Percentiles rank a stretch among this genome's conserved stretches.
phyloP scores from a whole-genome alignment of 2,888 invertebrate species.

The Drosophila quasianomalipes region DNA sequence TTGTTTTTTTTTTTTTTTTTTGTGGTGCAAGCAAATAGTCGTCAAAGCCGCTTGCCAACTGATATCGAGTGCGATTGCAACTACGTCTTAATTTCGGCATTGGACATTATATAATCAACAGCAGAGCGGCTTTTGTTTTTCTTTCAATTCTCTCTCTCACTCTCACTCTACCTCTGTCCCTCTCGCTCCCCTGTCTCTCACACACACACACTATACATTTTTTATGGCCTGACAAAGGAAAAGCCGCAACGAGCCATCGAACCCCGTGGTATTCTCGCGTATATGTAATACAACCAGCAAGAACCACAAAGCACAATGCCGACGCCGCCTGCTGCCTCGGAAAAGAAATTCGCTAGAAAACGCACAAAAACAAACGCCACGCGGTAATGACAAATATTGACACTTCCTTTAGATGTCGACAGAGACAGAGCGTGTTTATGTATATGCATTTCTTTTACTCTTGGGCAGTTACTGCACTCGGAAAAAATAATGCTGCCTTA shows the following conservation, averaged over 20 bases:
- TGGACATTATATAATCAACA: slow-evolving; percentile 65
- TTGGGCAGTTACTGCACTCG: background rate
- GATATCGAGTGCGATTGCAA: slow-evolving; percentile 55
- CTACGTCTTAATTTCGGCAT: slow-evolving; percentile 65
- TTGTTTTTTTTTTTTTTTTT: slow-evolving; percentile 15
- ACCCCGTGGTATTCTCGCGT: slow-evolving; percentile 18
- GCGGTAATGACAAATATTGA: slow-evolving; percentile 78
- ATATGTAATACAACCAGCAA: slow-evolving; percentile 5
- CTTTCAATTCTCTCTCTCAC: background rate
- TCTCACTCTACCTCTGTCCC: background rate
- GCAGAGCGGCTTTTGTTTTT: slow-evolving; percentile 47
- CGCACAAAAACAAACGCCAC: slow-evolving; percentile 62
- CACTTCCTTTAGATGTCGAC: slow-evolving; percentile 56
- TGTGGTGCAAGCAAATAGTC: slow-evolving; percentile 38
- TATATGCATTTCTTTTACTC: background rate
- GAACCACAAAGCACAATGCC: slow-evolving; percentile 53
- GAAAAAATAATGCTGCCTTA: background rate
- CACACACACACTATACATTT: slow-evolving; percentile 7
- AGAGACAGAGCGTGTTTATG: background rate
- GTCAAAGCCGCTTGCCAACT: slow-evolving; percentile 42
- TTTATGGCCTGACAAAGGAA: slow-evolving; percentile 58
- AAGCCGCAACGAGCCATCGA: slow-evolving; percentile 43
- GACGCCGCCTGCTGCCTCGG: slow-evolving; percentile 10
- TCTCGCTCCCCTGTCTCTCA: too few species aligned
- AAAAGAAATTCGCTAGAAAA: slow-evolving; percentile 71